Conservation (phyloP, 2,888 invertebrate genomes). For the Microplitis manilae region DNA sequence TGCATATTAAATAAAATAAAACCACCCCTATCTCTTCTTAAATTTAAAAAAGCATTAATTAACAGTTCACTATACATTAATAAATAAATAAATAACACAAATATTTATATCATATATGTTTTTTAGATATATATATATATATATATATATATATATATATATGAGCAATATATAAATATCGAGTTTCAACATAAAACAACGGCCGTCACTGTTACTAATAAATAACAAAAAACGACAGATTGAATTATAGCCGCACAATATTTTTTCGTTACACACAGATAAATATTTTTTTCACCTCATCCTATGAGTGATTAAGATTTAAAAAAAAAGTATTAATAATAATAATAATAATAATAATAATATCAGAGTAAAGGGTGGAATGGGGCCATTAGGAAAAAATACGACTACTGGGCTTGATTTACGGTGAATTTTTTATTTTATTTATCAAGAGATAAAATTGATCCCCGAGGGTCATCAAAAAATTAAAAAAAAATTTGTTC, state of each 20-base stretch:
- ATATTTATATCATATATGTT: not conserved
- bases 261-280: not conserved
- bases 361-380: too few species aligned
- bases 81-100: not conserved
- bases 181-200: not conserved
- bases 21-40: too few species aligned
- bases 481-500: too few species aligned
- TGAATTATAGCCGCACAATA: not conserved
- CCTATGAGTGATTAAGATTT: not conserved
- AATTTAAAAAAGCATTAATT: too few species aligned
- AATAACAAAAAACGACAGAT: not conserved
- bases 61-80: not conserved
- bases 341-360: not conserved
- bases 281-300: not conserved
- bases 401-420: too few species aligned
- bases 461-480: too few species aligned
- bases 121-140: not conserved
- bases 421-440: too few species aligned
- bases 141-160: not conserved
- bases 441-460: too few species aligned
- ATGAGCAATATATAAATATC: not conserved
- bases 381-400: too few species aligned
- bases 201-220: not conserved
- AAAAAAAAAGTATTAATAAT: not conserved
- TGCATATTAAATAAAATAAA: too few species aligned